Base-by-base conservation (phyloP, 2,888 invertebrate species). In the Phymatocera aterrima region DNA sequence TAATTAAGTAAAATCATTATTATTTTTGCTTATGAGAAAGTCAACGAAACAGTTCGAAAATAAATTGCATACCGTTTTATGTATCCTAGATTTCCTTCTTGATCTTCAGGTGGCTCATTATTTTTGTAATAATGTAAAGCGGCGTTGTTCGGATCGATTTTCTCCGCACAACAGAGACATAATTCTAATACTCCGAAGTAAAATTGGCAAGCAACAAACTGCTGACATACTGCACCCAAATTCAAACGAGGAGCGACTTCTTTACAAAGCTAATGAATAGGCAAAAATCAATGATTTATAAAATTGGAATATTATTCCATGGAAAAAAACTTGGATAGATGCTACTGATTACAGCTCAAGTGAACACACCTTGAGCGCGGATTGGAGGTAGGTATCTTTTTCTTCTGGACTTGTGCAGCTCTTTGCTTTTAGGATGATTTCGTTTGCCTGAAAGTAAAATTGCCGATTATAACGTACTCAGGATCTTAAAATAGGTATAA, bases 131-230 rank as follows among this genome's bases (percentile, higher is more conserved):
- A 98, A 90, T 97, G 96, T 57, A 97, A 91, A 0, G 97, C 99
- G 79, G 96, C 93, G 86, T 96, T 95, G 84, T 97, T 96, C 0
- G 97, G 96, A 91, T 99, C 99, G n/a, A 96, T 91, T 89, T 96
- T 96, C 72, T 93, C 92, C 0, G 98, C 98, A 87, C 97, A 97
- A 8, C 95, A 94, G 1, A 96, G 93, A 84, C 97, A 96, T 34
- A 99, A 90, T 84, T 99, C 97, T 12, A 98, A 95, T 1, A 99
- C 96, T 0, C 98, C 98, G 31, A 95, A 94, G 89, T 96, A 98
- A 88, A 96, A 97, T 21, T 95, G 95, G 65, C 95, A 94, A 1
- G 94, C 92, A 8, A 95, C 94, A 84, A 98, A 94, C 90, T 97
- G 96, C 70, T 95, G 95, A 88, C 98, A 97, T 60, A 98, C 96